These are phyloP conservation scores for Sycophila sp. DNA, from an alignment of 1,140 invertebrate species.

Conservation along the genomic window DNA sequence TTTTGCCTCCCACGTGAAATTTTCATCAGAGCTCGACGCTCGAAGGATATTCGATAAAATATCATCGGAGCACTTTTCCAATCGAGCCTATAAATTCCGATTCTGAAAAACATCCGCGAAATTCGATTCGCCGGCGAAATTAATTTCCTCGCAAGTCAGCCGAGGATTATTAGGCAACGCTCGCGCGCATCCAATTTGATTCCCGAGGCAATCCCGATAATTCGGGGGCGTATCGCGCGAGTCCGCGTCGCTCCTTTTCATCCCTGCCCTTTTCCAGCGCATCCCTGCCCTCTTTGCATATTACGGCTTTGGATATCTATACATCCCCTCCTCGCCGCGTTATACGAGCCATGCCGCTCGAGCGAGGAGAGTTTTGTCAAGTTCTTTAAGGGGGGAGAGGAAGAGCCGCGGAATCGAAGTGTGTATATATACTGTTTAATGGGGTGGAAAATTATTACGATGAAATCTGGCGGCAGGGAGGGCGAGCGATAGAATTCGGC, in stretches of 20 bases:
- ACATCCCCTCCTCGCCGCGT: background rate
- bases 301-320: constrained; percentile 9
- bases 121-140: background rate
- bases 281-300: constrained; percentile 31
- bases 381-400: constrained; percentile 47
- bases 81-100: too few species aligned
- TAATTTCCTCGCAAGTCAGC: background rate
- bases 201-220: constrained; percentile 3
- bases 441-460: constrained; percentile 62
- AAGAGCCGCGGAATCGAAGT: constrained; percentile 17
- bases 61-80: too few species aligned
- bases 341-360: background rate
- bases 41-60: too few species aligned
- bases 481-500: too few species aligned
- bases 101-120: too few species aligned
- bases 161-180: background rate
- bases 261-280: background rate
- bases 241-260: constrained; percentile 15
- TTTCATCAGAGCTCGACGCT: too few species aligned
- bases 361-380: constrained; percentile 50
- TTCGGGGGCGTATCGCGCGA: constrained; percentile 14
- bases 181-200: constrained; percentile 7
- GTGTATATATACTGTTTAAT: constrained; percentile 53
- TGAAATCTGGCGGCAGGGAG: constrained; percentile 61
- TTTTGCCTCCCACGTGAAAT: too few species aligned